phyloP scores from a whole-genome alignment of 2,888 invertebrate species.

The Phalera bucephala region DNA sequence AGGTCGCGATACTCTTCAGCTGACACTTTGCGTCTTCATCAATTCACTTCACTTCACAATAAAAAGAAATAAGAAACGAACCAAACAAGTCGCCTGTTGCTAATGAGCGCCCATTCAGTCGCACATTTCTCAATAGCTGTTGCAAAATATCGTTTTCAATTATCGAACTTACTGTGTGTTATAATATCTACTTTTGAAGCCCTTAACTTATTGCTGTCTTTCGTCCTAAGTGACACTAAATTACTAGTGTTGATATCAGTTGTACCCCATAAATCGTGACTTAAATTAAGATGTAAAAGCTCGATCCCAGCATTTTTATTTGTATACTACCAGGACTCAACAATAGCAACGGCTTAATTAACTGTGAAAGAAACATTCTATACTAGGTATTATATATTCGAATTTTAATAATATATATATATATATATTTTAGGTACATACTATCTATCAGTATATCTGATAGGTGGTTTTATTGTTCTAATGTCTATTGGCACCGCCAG shows the following conservation, averaged over 20 bases:
- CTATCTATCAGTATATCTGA: not conserved
- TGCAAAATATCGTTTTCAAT: conserved; percentile 4
- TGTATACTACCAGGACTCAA: too few species aligned
- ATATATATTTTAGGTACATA: not conserved
- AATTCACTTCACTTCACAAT: conserved; percentile 55
- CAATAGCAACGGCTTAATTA: too few species aligned
- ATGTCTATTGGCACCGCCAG: too few species aligned
- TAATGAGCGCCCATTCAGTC: conserved; percentile 41
- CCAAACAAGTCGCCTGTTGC: conserved; percentile 32
- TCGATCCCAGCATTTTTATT: too few species aligned
- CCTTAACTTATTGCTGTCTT: not conserved
- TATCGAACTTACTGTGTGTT: not conserved
- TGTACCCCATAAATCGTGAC: not conserved
- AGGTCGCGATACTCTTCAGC: conserved; percentile 56
- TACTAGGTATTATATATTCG: not conserved
- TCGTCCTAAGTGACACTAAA: not conserved
- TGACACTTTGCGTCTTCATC: conserved; percentile 57
- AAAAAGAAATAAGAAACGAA: conserved; percentile 41
- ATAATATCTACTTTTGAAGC: too few species aligned
- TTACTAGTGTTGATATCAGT: not conserved
- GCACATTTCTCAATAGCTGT: conserved; percentile 16
- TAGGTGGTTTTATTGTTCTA: too few species aligned
- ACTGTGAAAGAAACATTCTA: too few species aligned
- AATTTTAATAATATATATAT: not conserved
- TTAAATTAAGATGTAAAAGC: not conserved